Conservation (phyloP, 2,888 invertebrate genomes). For the Xestia xanthographa region DNA sequence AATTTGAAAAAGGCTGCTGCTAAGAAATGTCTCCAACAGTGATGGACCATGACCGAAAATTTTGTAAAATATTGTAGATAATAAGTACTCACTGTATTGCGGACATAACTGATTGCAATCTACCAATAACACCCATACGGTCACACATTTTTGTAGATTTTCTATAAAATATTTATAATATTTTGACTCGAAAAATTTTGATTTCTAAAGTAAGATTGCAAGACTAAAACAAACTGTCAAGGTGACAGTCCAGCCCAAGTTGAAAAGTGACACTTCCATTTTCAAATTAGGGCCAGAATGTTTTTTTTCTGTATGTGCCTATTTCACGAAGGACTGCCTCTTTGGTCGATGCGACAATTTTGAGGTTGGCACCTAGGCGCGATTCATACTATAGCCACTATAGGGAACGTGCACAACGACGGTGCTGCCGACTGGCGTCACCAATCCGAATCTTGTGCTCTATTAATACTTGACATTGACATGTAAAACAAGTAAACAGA, state of each 20-base stretch:
- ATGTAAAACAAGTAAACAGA: no score
- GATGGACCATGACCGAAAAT: no score
- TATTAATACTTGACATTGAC: no score
- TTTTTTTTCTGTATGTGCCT: not conserved
- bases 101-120: slow-evolving; percentile 83
- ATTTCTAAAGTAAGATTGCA: slow-evolving; percentile 25
- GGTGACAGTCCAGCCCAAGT: not conserved
- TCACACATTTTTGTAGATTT: slow-evolving; percentile 81
- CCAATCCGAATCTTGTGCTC: no score
- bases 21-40: not conserved
- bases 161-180: not conserved
- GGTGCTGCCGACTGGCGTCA: no score
- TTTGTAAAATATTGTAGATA: not conserved
- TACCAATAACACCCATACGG: slow-evolving; percentile 81
- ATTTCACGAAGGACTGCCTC: not conserved
- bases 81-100: slow-evolving; percentile 78
- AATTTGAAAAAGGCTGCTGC: not conserved
- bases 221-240: slow-evolving; percentile 18
- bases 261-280: slow-evolving; percentile 45
- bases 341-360: not conserved
- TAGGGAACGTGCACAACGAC: no score
- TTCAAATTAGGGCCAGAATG: slow-evolving; percentile 20
- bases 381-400: no score
- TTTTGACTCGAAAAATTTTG: slow-evolving; percentile 46
- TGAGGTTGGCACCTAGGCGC: no score